Percentiles rank a stretch among this genome's conserved stretches.
Conservation (phyloP, 2,797 vertebrate species). For the Phataginus tetradactyla region DNA sequence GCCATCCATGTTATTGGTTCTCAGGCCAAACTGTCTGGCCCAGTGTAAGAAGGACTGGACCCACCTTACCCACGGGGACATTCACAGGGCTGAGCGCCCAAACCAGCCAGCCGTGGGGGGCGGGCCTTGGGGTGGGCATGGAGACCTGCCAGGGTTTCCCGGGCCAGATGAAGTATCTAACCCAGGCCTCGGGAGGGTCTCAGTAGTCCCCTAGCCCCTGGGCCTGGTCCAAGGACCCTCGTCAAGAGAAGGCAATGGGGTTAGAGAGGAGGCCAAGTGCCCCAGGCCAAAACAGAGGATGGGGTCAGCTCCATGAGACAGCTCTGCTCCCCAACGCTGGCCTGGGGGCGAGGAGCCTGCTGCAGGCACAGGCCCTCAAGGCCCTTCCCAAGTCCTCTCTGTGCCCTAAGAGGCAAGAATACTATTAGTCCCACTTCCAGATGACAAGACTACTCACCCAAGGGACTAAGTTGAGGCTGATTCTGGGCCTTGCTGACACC, state of each 20-base stretch:
- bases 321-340: not conserved
- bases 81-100: not conserved
- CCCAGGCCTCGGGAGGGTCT: not conserved
- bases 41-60: accelerated
- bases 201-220: not conserved
- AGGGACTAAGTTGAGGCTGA: not conserved
- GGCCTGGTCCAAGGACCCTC: not conserved
- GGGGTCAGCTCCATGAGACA: accelerated
- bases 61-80: accelerated
- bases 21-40: not conserved
- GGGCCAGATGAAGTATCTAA: too few relatives aligned
- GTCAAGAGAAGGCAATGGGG: not conserved
- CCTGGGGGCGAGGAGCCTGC: not conserved
- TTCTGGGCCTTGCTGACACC: not conserved
- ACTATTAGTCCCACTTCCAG: accelerated
- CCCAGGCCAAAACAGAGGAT: not conserved
- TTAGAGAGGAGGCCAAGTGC: accelerated
- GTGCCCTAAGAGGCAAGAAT: not conserved
- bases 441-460: not conserved
- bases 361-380: accelerated
- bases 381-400: not conserved
- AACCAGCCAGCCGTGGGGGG: not conserved
- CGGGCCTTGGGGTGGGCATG: not conserved
- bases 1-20: accelerated
- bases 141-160: not conserved